phyloP scores from a whole-genome alignment of 2,797 vertebrate genomes.

The Tympanoctomys barrerae region DNA sequence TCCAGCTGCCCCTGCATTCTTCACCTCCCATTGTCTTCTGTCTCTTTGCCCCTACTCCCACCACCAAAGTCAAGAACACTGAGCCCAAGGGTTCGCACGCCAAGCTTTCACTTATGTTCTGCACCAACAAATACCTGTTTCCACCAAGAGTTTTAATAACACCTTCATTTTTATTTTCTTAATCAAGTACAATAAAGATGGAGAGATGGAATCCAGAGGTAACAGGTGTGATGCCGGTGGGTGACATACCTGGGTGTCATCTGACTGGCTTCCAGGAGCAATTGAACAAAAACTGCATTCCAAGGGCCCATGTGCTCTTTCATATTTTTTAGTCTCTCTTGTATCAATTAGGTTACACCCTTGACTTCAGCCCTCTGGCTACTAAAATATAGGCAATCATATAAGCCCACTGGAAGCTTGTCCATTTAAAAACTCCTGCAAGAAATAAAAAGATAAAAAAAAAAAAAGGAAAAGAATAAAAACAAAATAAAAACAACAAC shows the following conservation, averaged over 20 bases:
- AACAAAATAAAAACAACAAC: background rate
- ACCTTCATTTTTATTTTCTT: background rate
- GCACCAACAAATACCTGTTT: background rate
- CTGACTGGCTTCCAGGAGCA: background rate
- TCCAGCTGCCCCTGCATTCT: slow-evolving; percentile 81
- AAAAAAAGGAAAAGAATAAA: no score
- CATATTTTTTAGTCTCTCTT: background rate
- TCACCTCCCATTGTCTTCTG: slow-evolving; percentile 67
- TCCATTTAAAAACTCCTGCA: background rate
- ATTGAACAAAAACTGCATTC: background rate
- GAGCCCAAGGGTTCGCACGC: background rate
- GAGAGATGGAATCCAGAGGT: background rate
- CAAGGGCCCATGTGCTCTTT: background rate
- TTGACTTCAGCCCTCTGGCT: background rate
- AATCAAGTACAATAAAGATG: background rate
- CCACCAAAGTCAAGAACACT: background rate
- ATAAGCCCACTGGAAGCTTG: background rate
- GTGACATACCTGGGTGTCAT: background rate
- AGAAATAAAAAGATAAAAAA: no score
- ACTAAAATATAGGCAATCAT: background rate
- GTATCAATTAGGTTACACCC: background rate
- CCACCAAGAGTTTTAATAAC: background rate
- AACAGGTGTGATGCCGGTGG: background rate
- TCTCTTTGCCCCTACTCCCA: background rate
- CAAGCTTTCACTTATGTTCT: background rate